Base-by-base conservation (phyloP, 2,797 vertebrate genomes). In the Florisuga fusca region DNA sequence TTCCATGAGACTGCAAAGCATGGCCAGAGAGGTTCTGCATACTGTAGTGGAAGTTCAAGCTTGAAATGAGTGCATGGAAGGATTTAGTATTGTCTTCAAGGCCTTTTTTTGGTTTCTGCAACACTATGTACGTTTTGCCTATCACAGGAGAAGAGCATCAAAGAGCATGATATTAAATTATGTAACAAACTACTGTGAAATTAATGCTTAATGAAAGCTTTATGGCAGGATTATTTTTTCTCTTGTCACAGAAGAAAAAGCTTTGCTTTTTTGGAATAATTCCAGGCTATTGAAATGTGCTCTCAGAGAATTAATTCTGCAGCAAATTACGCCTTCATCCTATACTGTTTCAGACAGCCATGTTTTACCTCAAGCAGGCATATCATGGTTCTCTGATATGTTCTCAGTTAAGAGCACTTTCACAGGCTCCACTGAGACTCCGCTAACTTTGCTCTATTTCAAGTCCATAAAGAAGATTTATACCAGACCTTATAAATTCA, bases 401-500 rank as follows among this genome's bases (percentile, higher is more conserved):
- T 74, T 93, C 63, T 91, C 45, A 87, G 87, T 75, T 80, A 92
- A 78, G 2, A 7, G 50, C 45, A 57, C 57, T 92, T 96, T 82
- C 72, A 83, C 23, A 38, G n/a, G 6, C 66, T 95, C 74, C 71
- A 15, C 48, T 76, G 93, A 80, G 78, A 92, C 71, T 84, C 51
- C 57, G 46, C 69, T 90, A 68, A 63, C 74, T 88, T 93, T 51
- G 8, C 25, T 61, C 41, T 66, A 31, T 74, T 89, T 79, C 79
- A 89, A 84, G 55, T 67, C 67, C 61, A 59, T 90, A 93, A 94
- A 91, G 74, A 88, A 86, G 82, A 94, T 95, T 93, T 87, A 93
- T 73, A 87, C 57, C 90, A 94, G 84, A 84, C 61, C 78, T 66
- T 90, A 84, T 90, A 93, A 94, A 95, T 84, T 78, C 1, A 7